Conservation (phyloP, 2,797 vertebrate species). For the Pantherophis vulpinus region DNA sequence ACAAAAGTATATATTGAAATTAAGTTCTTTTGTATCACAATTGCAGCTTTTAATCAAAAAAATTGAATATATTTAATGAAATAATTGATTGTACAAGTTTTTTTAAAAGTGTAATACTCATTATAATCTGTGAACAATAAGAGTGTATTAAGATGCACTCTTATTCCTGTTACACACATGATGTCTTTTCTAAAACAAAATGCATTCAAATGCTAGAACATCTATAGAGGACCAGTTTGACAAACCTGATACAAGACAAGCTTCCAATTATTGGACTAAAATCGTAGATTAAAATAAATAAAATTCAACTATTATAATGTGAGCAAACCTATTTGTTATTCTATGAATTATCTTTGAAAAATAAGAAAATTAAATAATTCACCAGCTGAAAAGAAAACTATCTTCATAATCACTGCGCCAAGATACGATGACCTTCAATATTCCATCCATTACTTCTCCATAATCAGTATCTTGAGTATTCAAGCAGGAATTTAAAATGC, state of each 20-base stretch:
- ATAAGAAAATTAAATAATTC: conserved; percentile 46
- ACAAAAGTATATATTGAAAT: not conserved
- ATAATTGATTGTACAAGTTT: not conserved
- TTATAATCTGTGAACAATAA: not conserved
- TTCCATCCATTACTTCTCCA: conserved; percentile 79
- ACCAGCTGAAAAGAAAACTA: conserved; percentile 93
- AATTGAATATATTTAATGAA: not conserved
- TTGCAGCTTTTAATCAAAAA: not conserved
- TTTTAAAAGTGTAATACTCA: not conserved
- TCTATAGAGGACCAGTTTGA: not conserved
- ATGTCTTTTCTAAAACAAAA: not conserved
- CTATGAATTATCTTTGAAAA: not conserved
- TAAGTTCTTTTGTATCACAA: not conserved
- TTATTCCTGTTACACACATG: not conserved
- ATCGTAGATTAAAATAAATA: no score
- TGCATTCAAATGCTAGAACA: not conserved
- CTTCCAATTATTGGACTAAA: not conserved
- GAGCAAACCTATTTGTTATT: not conserved
- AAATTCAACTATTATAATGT: not conserved
- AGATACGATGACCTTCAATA: conserved; percentile 84
- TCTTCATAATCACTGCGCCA: conserved; percentile 88
- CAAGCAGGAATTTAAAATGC: conserved; percentile 87
- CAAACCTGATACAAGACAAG: not conserved
- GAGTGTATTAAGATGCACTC: not conserved
- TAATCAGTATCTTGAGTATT: conserved; percentile 73